Percentiles rank a stretch among this genome's conserved stretches.
These are phyloP conservation scores for Idris sp. DNA, from an alignment of 1,140 invertebrate genomes.

Conservation along the genomic window DNA sequence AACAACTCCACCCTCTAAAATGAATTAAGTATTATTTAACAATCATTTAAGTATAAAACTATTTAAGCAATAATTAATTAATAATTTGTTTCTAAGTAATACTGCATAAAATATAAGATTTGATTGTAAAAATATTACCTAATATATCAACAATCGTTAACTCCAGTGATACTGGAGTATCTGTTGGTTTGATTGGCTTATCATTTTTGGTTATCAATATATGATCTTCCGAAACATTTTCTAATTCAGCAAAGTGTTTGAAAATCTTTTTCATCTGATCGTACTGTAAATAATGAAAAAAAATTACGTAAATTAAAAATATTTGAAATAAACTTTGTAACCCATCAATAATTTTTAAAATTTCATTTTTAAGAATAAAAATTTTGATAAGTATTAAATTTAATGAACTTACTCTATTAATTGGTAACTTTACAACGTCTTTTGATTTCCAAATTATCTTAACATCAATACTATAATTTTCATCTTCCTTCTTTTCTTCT, in stretches of 20 bases:
- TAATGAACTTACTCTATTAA: conserved; percentile 28
- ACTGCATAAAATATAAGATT: too few species aligned
- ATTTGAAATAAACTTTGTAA: too few species aligned
- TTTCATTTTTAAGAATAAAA: too few species aligned
- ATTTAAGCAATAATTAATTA: too few species aligned
- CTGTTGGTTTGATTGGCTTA: conserved; percentile 61
- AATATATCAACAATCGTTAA: conserved; percentile 73
- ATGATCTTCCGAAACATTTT: conserved; percentile 67
- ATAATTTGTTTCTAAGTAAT: too few species aligned
- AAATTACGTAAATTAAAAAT: too few species aligned
- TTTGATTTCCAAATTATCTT: conserved; percentile 54
- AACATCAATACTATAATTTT: conserved; percentile 37
- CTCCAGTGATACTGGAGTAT: conserved; percentile 70
- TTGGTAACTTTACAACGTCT: conserved; percentile 25
- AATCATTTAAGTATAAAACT: too few species aligned
- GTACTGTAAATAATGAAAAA: conserved; percentile 60
- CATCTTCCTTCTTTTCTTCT: conserved; percentile 19
- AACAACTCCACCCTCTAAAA: conserved; percentile 70
- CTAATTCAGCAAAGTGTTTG: conserved; percentile 69
- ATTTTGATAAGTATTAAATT: conserved; percentile 1
- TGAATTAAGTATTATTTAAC: too few species aligned
- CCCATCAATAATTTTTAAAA: too few species aligned
- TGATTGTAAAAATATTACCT: conserved; percentile 64
- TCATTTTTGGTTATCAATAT: conserved; percentile 69
- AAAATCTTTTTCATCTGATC: conserved; percentile 70